Conservation (phyloP, 2,888 invertebrate species). For the Limnephilus rhombicus region DNA sequence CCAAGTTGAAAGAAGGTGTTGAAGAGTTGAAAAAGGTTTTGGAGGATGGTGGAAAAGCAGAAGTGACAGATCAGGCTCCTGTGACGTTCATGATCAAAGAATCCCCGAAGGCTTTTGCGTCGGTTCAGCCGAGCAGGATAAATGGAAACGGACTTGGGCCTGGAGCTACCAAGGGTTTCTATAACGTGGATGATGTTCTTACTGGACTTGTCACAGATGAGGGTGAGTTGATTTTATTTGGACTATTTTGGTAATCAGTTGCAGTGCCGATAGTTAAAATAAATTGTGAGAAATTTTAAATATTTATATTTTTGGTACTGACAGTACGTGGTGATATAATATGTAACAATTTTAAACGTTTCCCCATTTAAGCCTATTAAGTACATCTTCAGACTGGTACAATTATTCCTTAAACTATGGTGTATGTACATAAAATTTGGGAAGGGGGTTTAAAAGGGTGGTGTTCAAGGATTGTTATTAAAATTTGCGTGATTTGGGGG, state of each 20-base stretch:
- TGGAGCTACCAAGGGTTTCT: background rate
- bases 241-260: background rate
- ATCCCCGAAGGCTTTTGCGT: constrained; percentile 35
- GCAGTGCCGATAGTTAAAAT: too few relatives aligned
- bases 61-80: constrained; percentile 17
- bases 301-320: too few relatives aligned
- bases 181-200: background rate
- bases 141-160: constrained; percentile 22
- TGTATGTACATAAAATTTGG: too few relatives aligned
- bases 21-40: background rate
- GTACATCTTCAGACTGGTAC: too few relatives aligned
- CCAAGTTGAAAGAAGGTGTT: background rate
- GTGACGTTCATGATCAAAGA: constrained; percentile 41
- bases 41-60: background rate
- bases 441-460: too few relatives aligned
- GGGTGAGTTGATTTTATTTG: background rate
- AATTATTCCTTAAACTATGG: too few relatives aligned
- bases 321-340: too few relatives aligned
- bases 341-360: too few relatives aligned
- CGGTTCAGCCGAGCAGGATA: constrained; percentile 39
- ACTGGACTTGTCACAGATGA: constrained; percentile 24
- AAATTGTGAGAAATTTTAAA: too few relatives aligned
- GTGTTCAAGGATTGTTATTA: too few relatives aligned
- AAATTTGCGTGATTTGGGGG: too few relatives aligned
- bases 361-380: too few relatives aligned